Evolutionary conservation across 2,113 vertebrate species (phyloP).

Genomic region (Asarcornis scutulata): DNA sequence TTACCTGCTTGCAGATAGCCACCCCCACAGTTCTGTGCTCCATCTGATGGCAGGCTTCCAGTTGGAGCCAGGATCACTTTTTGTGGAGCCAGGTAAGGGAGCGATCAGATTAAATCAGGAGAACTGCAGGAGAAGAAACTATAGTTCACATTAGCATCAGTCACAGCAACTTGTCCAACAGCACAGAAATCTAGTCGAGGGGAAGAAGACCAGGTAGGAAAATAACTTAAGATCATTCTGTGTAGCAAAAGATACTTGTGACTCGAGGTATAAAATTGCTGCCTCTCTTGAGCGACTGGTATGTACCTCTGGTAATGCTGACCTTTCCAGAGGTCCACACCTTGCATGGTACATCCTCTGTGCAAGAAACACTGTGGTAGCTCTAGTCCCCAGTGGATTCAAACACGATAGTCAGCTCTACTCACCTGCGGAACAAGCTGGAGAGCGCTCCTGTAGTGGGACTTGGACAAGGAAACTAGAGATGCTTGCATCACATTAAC

Average conservation of each 20-base stretch:
- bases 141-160: not conserved
- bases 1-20: not conserved
- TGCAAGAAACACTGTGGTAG: not conserved
- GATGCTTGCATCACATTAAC: not conserved
- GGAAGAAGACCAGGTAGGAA: not conserved
- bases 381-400: not conserved
- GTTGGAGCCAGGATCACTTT: not conserved
- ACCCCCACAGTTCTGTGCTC: not conserved
- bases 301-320: not conserved
- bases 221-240: not conserved
- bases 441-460: not conserved
- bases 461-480: not conserved
- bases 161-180: not conserved
- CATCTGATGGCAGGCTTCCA: not conserved
- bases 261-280: not conserved
- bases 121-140: not conserved
- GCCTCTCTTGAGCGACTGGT: not conserved
- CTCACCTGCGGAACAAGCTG: not conserved
- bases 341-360: not conserved
- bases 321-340: not conserved
- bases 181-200: not conserved
- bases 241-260: not conserved
- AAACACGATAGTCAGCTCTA: not conserved
- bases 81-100: not conserved
- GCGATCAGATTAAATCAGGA: not conserved